Conservation (phyloP, 2,797 vertebrate genomes). For the Sus cebifrons region DNA sequence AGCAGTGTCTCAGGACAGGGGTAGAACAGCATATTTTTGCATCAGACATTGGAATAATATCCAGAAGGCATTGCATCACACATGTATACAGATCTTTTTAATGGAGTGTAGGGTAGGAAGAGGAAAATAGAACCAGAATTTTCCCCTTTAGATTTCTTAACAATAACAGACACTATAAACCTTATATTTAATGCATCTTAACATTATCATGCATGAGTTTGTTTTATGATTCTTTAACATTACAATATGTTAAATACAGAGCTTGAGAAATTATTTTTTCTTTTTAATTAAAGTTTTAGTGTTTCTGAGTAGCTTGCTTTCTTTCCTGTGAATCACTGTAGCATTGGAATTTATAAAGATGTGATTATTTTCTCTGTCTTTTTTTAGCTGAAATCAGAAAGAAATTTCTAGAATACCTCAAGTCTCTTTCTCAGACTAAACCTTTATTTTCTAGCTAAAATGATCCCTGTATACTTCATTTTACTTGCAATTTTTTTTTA, state of each 20-base stretch:
- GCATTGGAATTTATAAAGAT: constrained; percentile 63
- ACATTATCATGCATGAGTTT: constrained; percentile 19
- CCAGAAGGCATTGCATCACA: constrained; percentile 41
- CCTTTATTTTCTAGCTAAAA: constrained; percentile 29
- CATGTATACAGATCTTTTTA: constrained; percentile 51
- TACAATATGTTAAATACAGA: neutral
- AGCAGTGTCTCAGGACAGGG: constrained; percentile 64
- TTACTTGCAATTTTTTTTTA: constrained; percentile 34
- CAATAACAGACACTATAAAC: neutral
- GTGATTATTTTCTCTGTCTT: constrained; percentile 37
- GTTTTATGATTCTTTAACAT: constrained; percentile 53
- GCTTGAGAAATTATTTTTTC: constrained; percentile 57
- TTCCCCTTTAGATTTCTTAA: neutral
- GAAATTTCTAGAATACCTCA: constrained; percentile 55
- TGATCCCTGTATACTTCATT: constrained; percentile 60
- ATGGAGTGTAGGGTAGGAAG: neutral
- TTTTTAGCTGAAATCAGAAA: constrained; percentile 54
- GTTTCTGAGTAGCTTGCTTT: constrained; percentile 54
- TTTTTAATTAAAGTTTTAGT: constrained; percentile 38
- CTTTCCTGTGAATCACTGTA: neutral
- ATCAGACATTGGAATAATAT: constrained; percentile 63
- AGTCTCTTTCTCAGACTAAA: constrained; percentile 31
- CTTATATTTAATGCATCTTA: constrained; percentile 47
- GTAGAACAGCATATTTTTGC: constrained; percentile 65
- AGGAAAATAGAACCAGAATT: constrained; percentile 26